Evolutionary conservation across 2,888 invertebrate genomes (phyloP), one percentile per base, ranked within the genome.

Genomic region (Neria commutata): DNA sequence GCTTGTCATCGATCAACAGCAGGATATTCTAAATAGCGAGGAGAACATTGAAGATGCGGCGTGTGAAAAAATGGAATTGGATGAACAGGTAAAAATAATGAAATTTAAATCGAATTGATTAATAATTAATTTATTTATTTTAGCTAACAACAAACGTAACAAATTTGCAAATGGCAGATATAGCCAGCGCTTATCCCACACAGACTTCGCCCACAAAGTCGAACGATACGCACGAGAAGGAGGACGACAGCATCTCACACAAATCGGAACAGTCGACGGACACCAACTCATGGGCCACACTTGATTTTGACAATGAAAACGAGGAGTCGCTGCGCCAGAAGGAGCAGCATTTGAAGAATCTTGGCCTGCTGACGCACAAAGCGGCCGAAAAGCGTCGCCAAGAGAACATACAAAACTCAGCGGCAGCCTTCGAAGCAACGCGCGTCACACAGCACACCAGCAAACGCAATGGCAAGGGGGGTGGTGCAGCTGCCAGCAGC

Each of bases 281-380:
- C n/a, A 61, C 66, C 24, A 61, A 60, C 16, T 68, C 67, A 1
- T 69, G 69, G 67, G 46, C 63, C 14, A 68, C 67, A 3, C 57
- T 67, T 21, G 67, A 66, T 10, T 46, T 63, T 6, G 65, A 63
- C 16, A 56, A 56, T 19, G 29, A 37, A 16, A 70, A 88, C 0
- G 88, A 89, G 0, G 89, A 89, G 65, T 86, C 86, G 60, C 85
- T 87, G 58, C 86, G 86, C 47, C 84, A 86, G 42, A 92, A 93
- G 72, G 91, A 91, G 69, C 87, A 86, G 50, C 89, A 92, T 46
- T 78, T 93, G 2, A 85, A 90, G 70, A 87, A 90, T 6, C 81
- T 93, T 29, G 93, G 93, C 0, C 76, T 93, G 47, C 84, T 91
- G 29, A 91, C 91, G 0, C 85, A 89, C 69, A 87, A 89, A 71